A percentile compares a stretch with the other conserved stretches of the same genome.
Conservation (phyloP, 2,888 invertebrate species). For the Chymomyza caudatula region DNA sequence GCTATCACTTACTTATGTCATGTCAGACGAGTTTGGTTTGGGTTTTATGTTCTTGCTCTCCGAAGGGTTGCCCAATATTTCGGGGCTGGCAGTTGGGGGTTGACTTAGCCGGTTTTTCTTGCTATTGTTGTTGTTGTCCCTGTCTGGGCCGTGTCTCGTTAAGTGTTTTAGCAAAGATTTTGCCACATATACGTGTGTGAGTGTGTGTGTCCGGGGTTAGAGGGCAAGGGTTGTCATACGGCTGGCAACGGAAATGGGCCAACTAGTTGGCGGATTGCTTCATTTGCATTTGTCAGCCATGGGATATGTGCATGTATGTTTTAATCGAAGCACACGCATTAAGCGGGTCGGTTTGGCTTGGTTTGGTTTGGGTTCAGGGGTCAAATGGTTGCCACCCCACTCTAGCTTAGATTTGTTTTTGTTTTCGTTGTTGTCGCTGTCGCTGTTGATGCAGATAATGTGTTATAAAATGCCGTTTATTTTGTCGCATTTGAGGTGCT, state of each 20-base stretch:
- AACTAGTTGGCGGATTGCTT: conserved; percentile 14
- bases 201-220: conserved; percentile 12
- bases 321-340: conserved; percentile 42
- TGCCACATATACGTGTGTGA: conserved; percentile 41
- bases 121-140: conserved; percentile 8
- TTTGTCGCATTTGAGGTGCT: conserved; percentile 59
- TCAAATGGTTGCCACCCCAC: conserved; percentile 26
- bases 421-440: conserved; percentile 11
- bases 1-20: conserved; percentile 69
- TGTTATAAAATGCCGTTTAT: conserved; percentile 57
- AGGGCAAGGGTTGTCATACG: conserved; percentile 38
- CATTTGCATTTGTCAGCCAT: conserved; percentile 35
- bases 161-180: conserved; percentile 66
- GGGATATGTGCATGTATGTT: conserved; percentile 39
- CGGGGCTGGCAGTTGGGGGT: neutral
- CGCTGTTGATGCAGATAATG: conserved; percentile 44
- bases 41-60: conserved; percentile 4
- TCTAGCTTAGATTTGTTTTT: neutral
- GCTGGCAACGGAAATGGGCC: neutral
- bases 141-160: conserved; percentile 63
- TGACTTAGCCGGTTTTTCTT: conserved; percentile 2
- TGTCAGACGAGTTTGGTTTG: conserved; percentile 55
- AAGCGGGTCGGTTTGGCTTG: neutral
- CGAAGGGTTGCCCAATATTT: conserved; percentile 27
- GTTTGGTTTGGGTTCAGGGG: conserved; percentile 24